These are phyloP conservation scores for Cotesia vestalis DNA, from an alignment of 1,140 invertebrate species.

Conservation along the genomic window DNA sequence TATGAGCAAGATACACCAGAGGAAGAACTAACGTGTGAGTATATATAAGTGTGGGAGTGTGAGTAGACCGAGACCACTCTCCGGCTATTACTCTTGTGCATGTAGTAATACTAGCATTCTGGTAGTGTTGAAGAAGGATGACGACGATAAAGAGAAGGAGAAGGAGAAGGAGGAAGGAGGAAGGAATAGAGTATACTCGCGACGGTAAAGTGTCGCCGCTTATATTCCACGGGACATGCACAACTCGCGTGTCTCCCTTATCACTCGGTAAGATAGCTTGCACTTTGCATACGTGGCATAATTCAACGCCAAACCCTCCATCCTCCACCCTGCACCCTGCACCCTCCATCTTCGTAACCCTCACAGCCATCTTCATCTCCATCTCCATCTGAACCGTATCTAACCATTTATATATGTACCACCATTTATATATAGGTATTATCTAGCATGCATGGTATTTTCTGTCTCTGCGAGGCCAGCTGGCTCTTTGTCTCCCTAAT, in stretches of 20 bases:
- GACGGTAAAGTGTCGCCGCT: constrained; percentile 53
- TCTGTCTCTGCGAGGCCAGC: no score
- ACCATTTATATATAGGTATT: no score
- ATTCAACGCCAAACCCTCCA: constrained; percentile 55
- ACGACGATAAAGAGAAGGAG: not conserved
- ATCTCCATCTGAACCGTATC: constrained; percentile 15
- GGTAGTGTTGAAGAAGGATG: not conserved
- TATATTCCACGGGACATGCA: constrained; percentile 57
- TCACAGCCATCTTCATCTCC: constrained; percentile 19
- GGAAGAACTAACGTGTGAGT: not conserved
- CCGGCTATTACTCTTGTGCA: no score
- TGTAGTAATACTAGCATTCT: not conserved
- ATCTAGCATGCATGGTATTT: no score
- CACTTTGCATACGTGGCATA: constrained; percentile 63
- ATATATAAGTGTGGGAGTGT: no score
- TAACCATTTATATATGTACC: not conserved
- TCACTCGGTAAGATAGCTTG: constrained; percentile 61
- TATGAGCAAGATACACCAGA: constrained; percentile 5
- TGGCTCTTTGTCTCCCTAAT: no score
- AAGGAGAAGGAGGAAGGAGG: not conserved
- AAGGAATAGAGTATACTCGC: constrained; percentile 4
- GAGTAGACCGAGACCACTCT: not conserved
- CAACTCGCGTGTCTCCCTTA: constrained; percentile 62
- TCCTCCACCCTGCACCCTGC: constrained; percentile 22
- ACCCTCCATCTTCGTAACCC: not conserved